phyloP scores from a whole-genome alignment of 92 coral and sea anemone species.

The Hydrozoanthus gracilis region DNA sequence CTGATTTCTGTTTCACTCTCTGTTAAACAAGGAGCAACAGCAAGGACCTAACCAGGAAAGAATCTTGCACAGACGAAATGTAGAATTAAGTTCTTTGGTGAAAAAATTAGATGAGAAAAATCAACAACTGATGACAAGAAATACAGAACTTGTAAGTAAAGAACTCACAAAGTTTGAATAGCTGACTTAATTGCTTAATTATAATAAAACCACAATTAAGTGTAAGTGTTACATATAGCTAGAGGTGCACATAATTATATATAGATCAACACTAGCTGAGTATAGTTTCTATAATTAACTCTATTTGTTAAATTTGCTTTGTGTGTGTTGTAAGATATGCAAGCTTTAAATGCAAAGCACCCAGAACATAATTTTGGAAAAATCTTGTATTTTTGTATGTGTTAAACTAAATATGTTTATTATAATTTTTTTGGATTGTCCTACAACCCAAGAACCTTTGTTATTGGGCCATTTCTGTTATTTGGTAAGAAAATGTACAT shows the following conservation, averaged over 20 bases:
- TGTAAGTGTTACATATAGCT: not conserved
- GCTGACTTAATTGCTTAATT: not conserved
- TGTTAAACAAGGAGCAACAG: constrained; percentile 53
- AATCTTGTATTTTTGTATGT: too few species aligned
- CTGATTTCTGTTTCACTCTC: not conserved
- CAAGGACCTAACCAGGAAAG: constrained; percentile 61
- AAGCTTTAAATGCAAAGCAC: too few species aligned
- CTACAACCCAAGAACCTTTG: too few species aligned
- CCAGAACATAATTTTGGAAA: too few species aligned
- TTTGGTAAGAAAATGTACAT: too few species aligned
- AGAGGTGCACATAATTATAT: not conserved
- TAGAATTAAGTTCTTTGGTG: constrained; percentile 85
- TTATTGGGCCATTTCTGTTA: too few species aligned
- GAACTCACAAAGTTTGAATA: not conserved
- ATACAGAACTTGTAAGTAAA: constrained; percentile 84
- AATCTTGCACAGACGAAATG: constrained; percentile 75
- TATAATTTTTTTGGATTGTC: too few species aligned
- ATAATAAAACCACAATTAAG: not conserved
- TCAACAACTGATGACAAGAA: constrained; percentile 86
- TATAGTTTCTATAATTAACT: too few species aligned
- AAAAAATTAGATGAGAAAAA: constrained; percentile 90
- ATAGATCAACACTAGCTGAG: too few species aligned
- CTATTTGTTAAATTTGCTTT: too few species aligned
- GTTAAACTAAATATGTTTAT: too few species aligned
- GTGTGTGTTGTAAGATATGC: too few species aligned